Percentiles rank a stretch among this genome's conserved stretches.
phyloP scores from a whole-genome alignment of 2,113 vertebrate genomes.

The Entelurus aequoreus region DNA sequence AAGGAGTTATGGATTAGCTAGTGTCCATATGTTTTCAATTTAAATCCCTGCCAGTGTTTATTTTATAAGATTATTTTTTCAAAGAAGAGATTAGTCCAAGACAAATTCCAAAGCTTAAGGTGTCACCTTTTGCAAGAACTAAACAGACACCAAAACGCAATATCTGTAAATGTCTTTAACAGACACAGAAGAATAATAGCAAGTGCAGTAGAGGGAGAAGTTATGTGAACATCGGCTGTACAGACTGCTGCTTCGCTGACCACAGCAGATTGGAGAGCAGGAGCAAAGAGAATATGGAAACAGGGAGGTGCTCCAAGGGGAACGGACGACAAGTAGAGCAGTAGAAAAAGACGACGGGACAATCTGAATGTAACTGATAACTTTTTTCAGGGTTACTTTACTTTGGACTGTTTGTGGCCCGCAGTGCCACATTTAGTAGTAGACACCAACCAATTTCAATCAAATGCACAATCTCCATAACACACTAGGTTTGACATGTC shows the following conservation, averaged over 20 bases:
- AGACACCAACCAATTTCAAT: not conserved
- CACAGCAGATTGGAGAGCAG: constrained; percentile 58
- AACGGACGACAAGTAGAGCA: constrained; percentile 24
- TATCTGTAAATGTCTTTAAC: constrained; percentile 48
- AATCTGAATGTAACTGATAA: constrained; percentile 27
- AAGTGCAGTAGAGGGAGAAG: constrained; percentile 49
- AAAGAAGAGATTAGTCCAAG: not conserved
- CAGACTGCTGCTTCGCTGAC: constrained; percentile 53
- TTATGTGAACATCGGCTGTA: constrained; percentile 48
- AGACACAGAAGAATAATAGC: constrained; percentile 50
- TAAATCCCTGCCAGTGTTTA: not conserved
- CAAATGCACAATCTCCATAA: not conserved
- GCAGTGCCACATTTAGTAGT: no score
- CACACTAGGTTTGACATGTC: constrained; percentile 7
- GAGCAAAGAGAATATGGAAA: constrained; percentile 56
- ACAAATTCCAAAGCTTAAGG: constrained; percentile 25
- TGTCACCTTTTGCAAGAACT: constrained; percentile 23
- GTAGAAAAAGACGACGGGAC: constrained; percentile 32
- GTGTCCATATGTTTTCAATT: not conserved
- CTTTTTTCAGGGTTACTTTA: not conserved
- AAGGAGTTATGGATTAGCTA: not conserved
- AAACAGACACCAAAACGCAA: constrained; percentile 29
- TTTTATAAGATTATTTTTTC: no score
- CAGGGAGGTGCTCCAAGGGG: constrained; percentile 55
- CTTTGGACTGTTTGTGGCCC: no score